Evolutionary conservation across 2,888 invertebrate species (phyloP).

Genomic region (Micoletzkya japonica): DNA sequence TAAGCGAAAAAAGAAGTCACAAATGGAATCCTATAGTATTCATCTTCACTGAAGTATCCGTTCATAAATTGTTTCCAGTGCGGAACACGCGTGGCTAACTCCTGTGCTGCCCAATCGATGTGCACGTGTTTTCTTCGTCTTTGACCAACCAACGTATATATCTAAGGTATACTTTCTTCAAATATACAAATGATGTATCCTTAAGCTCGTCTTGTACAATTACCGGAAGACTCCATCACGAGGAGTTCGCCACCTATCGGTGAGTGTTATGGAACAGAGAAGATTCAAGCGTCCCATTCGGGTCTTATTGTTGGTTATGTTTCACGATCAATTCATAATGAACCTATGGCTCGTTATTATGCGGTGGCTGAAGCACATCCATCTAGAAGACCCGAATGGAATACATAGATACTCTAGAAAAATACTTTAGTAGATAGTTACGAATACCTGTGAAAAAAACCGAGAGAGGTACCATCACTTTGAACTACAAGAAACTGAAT

Average conservation of each 20-base stretch:
- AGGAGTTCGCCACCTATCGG: conserved; percentile 82
- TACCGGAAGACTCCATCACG: conserved; percentile 79
- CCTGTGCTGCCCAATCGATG: conserved; percentile 75
- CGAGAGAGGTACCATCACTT: too few relatives aligned
- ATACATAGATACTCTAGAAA: too few relatives aligned
- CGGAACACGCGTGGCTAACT: conserved; percentile 78
- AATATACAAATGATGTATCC: too few relatives aligned
- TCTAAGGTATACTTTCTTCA: too few relatives aligned
- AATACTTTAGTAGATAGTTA: too few relatives aligned
- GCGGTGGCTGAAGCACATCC: background rate
- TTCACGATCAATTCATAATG: background rate
- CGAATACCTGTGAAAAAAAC: too few relatives aligned
- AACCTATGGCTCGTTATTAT: background rate
- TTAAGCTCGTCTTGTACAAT: conserved; percentile 83
- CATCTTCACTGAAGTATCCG: background rate
- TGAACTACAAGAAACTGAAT: too few relatives aligned
- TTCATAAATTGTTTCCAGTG: conserved; percentile 66
- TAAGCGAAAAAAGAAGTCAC: too few relatives aligned
- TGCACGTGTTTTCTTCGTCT: conserved; percentile 78
- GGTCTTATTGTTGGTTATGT: background rate
- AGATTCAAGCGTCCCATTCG: too few relatives aligned
- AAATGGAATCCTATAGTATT: too few relatives aligned
- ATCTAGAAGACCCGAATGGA: background rate
- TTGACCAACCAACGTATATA: conserved; percentile 77
- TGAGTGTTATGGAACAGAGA: conserved; percentile 59